Evolutionary conservation across 2,797 vertebrate species (phyloP).

Genomic region (Echeneis naucrates): DNA sequence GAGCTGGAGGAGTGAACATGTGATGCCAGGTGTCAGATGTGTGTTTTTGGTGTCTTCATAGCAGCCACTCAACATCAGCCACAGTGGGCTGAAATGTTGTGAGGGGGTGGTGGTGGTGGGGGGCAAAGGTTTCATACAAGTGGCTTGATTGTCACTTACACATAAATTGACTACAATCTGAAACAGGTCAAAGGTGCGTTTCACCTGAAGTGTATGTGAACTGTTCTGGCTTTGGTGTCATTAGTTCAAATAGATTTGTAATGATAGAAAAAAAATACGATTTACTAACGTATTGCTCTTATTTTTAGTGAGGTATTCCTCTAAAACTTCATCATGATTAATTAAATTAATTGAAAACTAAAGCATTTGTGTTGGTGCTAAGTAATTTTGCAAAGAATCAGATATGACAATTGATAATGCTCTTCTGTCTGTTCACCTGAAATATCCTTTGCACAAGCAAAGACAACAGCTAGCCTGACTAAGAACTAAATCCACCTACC

Average conservation of each 20-base stretch:
- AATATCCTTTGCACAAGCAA: conserved; percentile 2
- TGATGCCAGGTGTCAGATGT: conserved; percentile 36
- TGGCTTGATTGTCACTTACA: conserved; percentile 71
- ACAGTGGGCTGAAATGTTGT: conserved; percentile 28
- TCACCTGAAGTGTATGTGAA: background rate
- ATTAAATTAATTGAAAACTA: conserved; percentile 27
- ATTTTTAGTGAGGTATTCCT: conserved; percentile 23
- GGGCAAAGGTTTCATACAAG: conserved; percentile 26
- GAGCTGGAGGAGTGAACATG: conserved; percentile 17
- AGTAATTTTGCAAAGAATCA: background rate
- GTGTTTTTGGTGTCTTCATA: conserved; percentile 76
- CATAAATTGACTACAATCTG: conserved; percentile 34
- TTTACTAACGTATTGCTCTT: conserved; percentile 26
- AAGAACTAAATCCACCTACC: background rate
- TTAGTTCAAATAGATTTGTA: background rate
- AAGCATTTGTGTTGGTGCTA: conserved; percentile 11
- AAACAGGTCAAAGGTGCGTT: conserved; percentile 34
- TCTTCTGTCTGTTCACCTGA: background rate
- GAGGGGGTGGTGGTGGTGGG: background rate
- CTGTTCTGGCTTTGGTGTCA: background rate
- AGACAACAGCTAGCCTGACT: background rate
- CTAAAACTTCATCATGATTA: conserved; percentile 19
- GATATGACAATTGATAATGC: background rate
- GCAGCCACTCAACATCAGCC: conserved; percentile 67
- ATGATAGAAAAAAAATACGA: background rate